A percentile compares a stretch with the other conserved stretches of the same genome.
phyloP scores from a whole-genome alignment of 2,113 vertebrate genomes.

The Todiramphus saurophagus region DNA sequence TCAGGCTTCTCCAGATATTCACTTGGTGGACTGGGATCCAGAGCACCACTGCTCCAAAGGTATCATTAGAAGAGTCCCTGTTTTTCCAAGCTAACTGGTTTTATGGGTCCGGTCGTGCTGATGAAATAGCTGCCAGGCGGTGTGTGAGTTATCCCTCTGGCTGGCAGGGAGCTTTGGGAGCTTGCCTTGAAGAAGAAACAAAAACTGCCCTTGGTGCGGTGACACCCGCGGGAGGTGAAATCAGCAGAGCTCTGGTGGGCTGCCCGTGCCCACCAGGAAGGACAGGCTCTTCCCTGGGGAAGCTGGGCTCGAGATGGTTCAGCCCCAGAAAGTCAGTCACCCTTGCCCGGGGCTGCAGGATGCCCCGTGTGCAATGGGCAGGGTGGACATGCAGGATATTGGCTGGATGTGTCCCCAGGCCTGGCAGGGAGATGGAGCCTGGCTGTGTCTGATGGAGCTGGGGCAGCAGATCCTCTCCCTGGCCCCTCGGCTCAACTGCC shows the following conservation, averaged over 20 bases:
- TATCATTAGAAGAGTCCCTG: conserved; percentile 59
- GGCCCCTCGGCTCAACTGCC: background rate
- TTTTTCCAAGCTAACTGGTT: conserved; percentile 67
- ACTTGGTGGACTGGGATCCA: background rate
- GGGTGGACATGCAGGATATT: rapidly evolving
- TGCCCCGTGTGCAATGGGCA: background rate
- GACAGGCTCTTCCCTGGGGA: too few relatives aligned
- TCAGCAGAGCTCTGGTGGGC: background rate
- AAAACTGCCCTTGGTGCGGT: background rate
- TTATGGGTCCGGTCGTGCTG: conserved; percentile 27
- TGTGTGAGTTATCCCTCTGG: conserved; percentile 43
- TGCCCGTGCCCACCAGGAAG: background rate
- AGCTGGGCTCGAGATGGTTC: background rate
- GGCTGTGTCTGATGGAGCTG: background rate
- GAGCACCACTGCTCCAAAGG: conserved; percentile 25
- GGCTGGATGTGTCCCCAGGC: background rate
- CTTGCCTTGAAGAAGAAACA: background rate
- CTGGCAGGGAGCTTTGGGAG: background rate
- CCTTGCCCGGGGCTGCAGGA: background rate
- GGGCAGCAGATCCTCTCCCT: background rate
- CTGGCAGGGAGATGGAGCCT: background rate
- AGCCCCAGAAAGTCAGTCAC: background rate
- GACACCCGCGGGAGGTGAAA: background rate
- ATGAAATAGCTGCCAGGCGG: conserved; percentile 32
- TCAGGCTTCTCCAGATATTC: background rate